phyloP scores from a whole-genome alignment of 1,140 invertebrate genomes.

The Hesperophylax magnus region DNA sequence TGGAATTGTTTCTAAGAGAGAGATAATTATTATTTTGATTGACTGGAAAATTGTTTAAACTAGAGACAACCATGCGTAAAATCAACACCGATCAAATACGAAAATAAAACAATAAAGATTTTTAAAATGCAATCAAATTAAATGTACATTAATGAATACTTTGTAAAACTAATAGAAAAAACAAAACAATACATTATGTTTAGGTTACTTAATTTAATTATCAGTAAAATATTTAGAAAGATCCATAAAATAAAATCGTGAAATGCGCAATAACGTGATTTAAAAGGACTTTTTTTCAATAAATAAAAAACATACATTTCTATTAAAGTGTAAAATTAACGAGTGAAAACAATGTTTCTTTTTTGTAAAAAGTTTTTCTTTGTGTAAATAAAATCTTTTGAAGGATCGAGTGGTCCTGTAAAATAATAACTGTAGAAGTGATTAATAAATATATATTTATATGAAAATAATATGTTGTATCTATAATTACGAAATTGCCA shows the following conservation, averaged over 20 bases:
- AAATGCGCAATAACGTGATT: not conserved
- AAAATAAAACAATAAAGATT: no score
- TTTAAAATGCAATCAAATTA: no score
- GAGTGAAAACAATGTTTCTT: not conserved
- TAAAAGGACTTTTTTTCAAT: not conserved
- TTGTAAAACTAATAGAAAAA: no score
- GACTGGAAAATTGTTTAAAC: no score
- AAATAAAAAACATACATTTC: not conserved
- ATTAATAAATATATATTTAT: conserved; percentile 55
- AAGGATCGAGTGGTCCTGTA: conserved; percentile 25
- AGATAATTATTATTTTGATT: no score
- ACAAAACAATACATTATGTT: no score
- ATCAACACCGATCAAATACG: no score
- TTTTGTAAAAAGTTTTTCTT: conserved; percentile 20
- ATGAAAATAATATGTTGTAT: conserved; percentile 47
- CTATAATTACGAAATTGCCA: conserved; percentile 52
- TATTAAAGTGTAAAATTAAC: conserved; percentile 4
- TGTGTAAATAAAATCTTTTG: conserved; percentile 45
- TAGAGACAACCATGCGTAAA: no score
- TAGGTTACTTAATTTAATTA: no score
- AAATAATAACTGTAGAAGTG: conserved; percentile 43
- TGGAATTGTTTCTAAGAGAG: no score
- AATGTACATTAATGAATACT: not conserved
- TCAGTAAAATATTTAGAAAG: no score
- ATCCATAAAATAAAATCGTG: not conserved